phyloP scores from a whole-genome alignment of 2,888 invertebrate genomes.

The Sepiola atlantica region DNA sequence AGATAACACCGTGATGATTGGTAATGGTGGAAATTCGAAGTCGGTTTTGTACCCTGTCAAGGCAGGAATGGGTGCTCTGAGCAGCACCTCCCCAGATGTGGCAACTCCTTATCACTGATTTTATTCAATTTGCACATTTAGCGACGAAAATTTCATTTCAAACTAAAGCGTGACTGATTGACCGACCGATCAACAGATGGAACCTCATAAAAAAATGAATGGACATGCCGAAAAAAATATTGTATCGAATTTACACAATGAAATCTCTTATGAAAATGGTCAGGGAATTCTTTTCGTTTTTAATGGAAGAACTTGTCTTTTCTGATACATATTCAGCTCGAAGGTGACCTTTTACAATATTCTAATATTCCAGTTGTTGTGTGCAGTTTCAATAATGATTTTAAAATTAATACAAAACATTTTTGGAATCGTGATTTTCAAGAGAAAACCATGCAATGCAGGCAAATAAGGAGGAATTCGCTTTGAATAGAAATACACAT shows the following conservation, averaged over 20 bases:
- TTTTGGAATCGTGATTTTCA: neutral
- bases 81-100: too few relatives aligned
- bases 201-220: too few relatives aligned
- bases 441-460: neutral
- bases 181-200: too few relatives aligned
- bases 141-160: too few relatives aligned
- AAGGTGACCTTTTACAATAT: neutral
- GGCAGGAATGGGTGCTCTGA: too few relatives aligned
- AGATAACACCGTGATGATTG: too few relatives aligned
- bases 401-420: neutral
- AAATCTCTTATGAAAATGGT: neutral
- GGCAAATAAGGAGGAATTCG: neutral
- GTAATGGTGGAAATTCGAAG: too few relatives aligned
- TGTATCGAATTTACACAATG: neutral
- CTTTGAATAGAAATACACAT: neutral
- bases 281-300: neutral
- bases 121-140: too few relatives aligned
- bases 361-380: neutral
- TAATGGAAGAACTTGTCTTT: neutral
- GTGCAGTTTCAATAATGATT: neutral
- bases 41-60: too few relatives aligned
- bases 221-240: neutral
- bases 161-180: too few relatives aligned
- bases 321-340: neutral
- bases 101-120: too few relatives aligned